Evolutionary conservation across 2,113 vertebrate species (phyloP), one percentile per base, ranked within the genome.

Genomic region (Antennarius striatus): DNA sequence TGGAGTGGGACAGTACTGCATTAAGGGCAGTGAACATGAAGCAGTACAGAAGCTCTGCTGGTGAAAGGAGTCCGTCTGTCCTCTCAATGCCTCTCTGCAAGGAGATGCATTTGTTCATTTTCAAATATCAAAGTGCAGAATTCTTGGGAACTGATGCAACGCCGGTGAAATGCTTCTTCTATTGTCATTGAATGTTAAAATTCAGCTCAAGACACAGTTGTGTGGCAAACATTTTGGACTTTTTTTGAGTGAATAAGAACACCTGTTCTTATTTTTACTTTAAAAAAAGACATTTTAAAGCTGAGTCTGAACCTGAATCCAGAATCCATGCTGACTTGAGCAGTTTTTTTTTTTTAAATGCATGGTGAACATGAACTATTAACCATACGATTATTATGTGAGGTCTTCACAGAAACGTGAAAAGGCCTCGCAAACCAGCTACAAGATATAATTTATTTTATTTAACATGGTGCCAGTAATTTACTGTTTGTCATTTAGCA

Each of bases 361-460:
- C 70, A 75, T 69, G 73, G 63, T 70, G 22, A 63, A 67, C 49
- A 16, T 39, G 54, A 59, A 60, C 47, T 22, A 22, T 1, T 22
- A 22, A 22, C 22, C 22, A 22, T 22, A 22, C 22, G 22, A 22
- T 55, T 56, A 53, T 36, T 42, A 6, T 53, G 64, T 43, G 29
- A 11, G 15, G 52, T 50, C 49, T 49, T 32, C 36, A 36, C 39
- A n/a, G 40, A 48, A 29, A 62, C 39, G 59, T 46, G 54, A 32
- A 54, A 43, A 45, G 13, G 11, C 40, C 52, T 67, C 36, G 13
- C 43, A 50, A 32, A 47, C 45, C 6, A 42, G 51, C 55, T 57
- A 30, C 28, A 50, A 50, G 8, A 60, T 0, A 4, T 80, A 75
- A 83, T 63, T 80, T 80, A 78, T 85, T 81, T 10, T 77, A 61